These are phyloP conservation scores for Julus scandinavius DNA, from an alignment of 2,888 invertebrate species.

Conservation along the genomic window DNA sequence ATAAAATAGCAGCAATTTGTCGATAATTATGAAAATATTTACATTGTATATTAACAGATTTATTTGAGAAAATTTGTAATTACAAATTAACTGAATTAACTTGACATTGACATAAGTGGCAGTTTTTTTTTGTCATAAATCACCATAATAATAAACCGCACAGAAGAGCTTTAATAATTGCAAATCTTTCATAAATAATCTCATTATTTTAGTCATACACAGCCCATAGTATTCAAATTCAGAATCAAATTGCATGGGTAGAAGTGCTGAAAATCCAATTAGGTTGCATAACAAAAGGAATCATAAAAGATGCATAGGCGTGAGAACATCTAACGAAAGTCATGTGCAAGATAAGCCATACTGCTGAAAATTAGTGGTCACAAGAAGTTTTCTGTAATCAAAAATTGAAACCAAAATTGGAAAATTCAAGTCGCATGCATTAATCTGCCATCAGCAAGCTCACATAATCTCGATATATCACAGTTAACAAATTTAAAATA, in stretches of 20 bases:
- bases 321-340: background rate
- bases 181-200: background rate
- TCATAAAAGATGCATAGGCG: background rate
- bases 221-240: background rate
- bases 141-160: background rate
- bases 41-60: background rate
- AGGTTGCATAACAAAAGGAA: background rate
- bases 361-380: background rate
- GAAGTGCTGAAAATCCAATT: background rate
- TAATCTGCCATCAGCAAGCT: background rate
- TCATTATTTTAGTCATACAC: background rate
- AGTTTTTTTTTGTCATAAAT: background rate
- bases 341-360: background rate
- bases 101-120: background rate
- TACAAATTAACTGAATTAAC: background rate
- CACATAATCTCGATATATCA: background rate
- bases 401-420: background rate
- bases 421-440: background rate
- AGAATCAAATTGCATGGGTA: background rate
- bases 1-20: slow-evolving; percentile 5
- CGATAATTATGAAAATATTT: background rate
- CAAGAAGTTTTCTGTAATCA: background rate
- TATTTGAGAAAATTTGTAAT: background rate
- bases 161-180: background rate
- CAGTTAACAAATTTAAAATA: background rate